These are phyloP conservation scores for Centropyge bicolor DNA, from an alignment of 2,797 vertebrate species.

Conservation along the genomic window DNA sequence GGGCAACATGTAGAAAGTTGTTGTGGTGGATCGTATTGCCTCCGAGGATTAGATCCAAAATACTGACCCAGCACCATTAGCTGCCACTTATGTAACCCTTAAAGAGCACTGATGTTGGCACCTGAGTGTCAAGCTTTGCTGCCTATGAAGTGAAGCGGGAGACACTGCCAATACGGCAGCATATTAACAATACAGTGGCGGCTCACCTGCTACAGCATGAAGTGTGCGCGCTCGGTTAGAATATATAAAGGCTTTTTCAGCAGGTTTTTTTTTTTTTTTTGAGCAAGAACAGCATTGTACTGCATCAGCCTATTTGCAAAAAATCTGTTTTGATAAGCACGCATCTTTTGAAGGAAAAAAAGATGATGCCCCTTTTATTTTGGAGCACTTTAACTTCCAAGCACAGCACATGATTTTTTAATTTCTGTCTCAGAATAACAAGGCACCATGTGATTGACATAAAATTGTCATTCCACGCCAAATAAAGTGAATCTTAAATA, in stretches of 20 bases:
- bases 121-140: conserved; percentile 62
- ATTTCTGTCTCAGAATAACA: conserved; percentile 45
- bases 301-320: conserved; percentile 71
- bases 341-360: conserved; percentile 63
- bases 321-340: conserved; percentile 74
- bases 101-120: conserved; percentile 67
- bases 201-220: conserved; percentile 60
- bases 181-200: conserved; percentile 62
- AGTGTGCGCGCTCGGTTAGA: conserved; percentile 65
- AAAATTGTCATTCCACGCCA: conserved; percentile 16
- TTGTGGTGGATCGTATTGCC: conserved; percentile 70
- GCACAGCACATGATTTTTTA: conserved; percentile 48
- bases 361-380: conserved; percentile 58
- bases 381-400: conserved; percentile 49
- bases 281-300: conserved; percentile 71
- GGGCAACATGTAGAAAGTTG: conserved; percentile 66
- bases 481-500: conserved; percentile 20
- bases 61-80: conserved; percentile 70
- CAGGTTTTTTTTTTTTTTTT: conserved; percentile 76
- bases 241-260: conserved; percentile 72
- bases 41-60: conserved; percentile 72
- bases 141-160: conserved; percentile 52
- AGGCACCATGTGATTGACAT: conserved; percentile 17
- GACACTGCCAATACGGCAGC: conserved; percentile 55
- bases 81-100: conserved; percentile 73